phyloP scores from a whole-genome alignment of 2,113 vertebrate species.

The Leiothrix lutea region DNA sequence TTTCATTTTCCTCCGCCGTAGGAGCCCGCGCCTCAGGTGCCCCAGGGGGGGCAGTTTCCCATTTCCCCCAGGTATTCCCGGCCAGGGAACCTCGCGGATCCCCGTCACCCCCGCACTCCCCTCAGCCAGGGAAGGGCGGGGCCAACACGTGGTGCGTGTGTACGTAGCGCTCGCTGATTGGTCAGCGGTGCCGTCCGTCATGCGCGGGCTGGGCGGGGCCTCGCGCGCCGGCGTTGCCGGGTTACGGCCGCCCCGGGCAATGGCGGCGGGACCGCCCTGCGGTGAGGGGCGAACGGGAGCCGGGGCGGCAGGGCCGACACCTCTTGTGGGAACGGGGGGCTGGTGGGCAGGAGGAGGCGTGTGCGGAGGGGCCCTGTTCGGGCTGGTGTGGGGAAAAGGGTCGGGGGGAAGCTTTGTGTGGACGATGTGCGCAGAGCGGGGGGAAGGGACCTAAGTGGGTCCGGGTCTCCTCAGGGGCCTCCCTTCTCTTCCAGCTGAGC shows the following conservation, averaged over 20 bases:
- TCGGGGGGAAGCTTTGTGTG: too few species aligned
- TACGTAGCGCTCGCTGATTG: accelerated
- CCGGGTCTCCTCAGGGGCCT: not conserved
- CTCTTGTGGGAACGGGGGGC: too few species aligned
- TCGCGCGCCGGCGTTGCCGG: not conserved
- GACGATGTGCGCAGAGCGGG: not conserved
- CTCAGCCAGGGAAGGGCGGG: not conserved
- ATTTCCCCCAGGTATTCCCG: accelerated
- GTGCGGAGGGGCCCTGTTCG: too few species aligned
- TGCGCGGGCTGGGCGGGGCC: not conserved
- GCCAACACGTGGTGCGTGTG: accelerated
- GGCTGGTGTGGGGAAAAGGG: too few species aligned
- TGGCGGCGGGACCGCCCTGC: not conserved
- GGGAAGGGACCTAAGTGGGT: accelerated
- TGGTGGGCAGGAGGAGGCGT: too few species aligned
- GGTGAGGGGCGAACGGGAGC: not conserved
- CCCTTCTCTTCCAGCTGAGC: not conserved
- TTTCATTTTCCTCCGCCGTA: accelerated
- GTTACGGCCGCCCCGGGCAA: not conserved
- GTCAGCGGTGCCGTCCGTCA: not conserved
- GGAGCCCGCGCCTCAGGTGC: not conserved
- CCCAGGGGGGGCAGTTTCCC: accelerated
- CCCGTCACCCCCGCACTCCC: accelerated
- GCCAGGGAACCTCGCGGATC: accelerated
- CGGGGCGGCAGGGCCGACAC: not conserved